Conservation (phyloP, 2,888 invertebrate species). For the Clivina fossor region DNA sequence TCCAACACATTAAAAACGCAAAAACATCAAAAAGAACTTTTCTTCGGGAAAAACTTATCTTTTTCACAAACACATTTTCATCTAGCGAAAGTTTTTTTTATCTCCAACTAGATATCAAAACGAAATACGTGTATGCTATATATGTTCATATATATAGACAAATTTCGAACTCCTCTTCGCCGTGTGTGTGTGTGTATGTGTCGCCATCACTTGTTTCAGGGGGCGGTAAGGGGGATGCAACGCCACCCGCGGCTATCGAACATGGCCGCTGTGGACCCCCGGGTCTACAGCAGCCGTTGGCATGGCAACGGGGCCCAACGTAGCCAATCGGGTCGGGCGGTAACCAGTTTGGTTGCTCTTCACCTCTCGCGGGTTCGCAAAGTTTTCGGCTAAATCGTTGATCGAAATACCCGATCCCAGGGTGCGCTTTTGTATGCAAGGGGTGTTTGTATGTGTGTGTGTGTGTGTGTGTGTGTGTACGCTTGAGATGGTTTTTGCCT, state of each 20-base stretch:
- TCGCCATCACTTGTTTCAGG: constrained; percentile 16
- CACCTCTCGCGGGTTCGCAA: background rate
- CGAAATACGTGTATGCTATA: background rate
- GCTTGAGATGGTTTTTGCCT: constrained; percentile 4
- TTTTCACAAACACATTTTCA: too few relatives aligned
- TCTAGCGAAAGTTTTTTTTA: too few relatives aligned
- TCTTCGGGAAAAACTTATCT: too few relatives aligned
- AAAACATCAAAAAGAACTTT: too few relatives aligned
- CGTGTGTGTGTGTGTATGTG: background rate
- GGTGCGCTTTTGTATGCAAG: constrained; percentile 22
- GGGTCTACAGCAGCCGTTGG: constrained; percentile 60
- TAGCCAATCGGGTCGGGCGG: constrained; percentile 24
- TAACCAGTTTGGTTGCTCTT: constrained; percentile 7
- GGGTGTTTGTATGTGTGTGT: constrained; percentile 4
- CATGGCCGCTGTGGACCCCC: constrained; percentile 39
- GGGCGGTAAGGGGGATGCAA: background rate
- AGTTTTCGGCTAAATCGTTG: too few relatives aligned
- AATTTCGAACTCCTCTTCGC: background rate
- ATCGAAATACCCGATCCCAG: too few relatives aligned
- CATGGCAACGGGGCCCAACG: constrained; percentile 52
- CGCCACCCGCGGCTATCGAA: constrained; percentile 15
- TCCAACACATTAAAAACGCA: too few relatives aligned
- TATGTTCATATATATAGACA: background rate
- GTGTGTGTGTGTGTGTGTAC: constrained; percentile 4
- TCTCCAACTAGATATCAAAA: too few relatives aligned